These are phyloP conservation scores for Pseudopodoces humilis DNA, from an alignment of 2,113 vertebrate genomes.

Conservation along the genomic window DNA sequence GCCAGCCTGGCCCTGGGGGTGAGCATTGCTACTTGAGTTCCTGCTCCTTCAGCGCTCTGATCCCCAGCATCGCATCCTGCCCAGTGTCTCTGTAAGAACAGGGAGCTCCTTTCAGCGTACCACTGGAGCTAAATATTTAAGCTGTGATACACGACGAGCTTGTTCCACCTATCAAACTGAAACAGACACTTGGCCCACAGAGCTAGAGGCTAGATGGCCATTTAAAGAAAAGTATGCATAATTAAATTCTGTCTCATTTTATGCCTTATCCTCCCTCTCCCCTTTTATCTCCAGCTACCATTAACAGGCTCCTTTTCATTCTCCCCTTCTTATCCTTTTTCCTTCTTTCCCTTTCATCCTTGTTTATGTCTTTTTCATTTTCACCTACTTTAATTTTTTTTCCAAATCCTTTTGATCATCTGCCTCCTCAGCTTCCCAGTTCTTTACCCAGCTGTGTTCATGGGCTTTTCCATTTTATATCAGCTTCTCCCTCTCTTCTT, in stretches of 20 bases:
- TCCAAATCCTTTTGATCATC: conserved; percentile 58
- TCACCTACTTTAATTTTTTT: conserved; percentile 11
- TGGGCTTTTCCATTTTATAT: conserved; percentile 22
- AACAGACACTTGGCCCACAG: not conserved
- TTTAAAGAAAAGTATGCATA: conserved; percentile 47
- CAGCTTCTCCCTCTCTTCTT: not conserved
- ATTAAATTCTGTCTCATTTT: conserved; percentile 55
- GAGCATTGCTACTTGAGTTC: not conserved
- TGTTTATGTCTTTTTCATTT: conserved; percentile 61
- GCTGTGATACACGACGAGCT: not conserved
- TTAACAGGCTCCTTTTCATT: conserved; percentile 30
- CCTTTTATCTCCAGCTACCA: conserved; percentile 3
- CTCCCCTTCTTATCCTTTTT: conserved; percentile 43
- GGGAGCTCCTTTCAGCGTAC: not conserved
- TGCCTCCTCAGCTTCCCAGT: not conserved
- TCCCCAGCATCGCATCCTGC: not conserved
- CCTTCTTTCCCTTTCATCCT: conserved; percentile 48
- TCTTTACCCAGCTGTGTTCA: conserved; percentile 32
- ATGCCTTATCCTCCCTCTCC: not conserved
- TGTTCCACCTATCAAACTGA: not conserved
- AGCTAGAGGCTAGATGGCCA: conserved; percentile 25
- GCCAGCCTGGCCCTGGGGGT: not conserved
- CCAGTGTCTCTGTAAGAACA: not conserved
- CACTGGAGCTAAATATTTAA: not conserved
- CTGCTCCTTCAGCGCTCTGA: not conserved